phyloP scores from a whole-genome alignment of 2,113 vertebrate genomes.

The Irena cyanogastra region DNA sequence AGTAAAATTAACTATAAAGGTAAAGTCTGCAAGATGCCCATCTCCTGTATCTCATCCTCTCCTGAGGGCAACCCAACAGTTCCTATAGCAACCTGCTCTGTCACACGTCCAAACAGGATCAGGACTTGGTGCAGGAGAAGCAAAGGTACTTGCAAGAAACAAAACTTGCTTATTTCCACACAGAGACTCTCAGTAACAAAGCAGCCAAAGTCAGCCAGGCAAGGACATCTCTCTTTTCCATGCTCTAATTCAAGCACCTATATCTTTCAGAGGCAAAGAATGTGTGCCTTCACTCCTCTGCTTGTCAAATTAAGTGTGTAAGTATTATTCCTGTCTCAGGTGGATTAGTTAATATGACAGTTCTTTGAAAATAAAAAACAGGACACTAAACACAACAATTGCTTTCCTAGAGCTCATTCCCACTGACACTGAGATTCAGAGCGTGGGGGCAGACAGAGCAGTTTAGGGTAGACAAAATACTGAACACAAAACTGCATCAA shows the following conservation, averaged over 20 bases:
- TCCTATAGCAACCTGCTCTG: constrained; percentile 21
- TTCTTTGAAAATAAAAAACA: constrained; percentile 28
- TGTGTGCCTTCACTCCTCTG: neutral
- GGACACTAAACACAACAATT: neutral
- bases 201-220: neutral
- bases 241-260: neutral
- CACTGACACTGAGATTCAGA: neutral
- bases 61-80: neutral
- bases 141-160: neutral
- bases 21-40: neutral
- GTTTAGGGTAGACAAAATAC: neutral
- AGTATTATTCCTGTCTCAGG: neutral
- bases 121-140: neutral
- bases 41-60: neutral
- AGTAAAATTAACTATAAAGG: neutral
- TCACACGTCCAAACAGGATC: neutral
- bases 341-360: neutral
- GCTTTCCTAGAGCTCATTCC: neutral
- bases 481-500: neutral
- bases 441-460: neutral
- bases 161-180: neutral
- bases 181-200: neutral
- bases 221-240: neutral
- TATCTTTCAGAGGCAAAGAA: neutral
- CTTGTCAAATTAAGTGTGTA: neutral